Evolutionary conservation across 2,888 invertebrate species (phyloP).

Genomic region (Melolontha melolontha): DNA sequence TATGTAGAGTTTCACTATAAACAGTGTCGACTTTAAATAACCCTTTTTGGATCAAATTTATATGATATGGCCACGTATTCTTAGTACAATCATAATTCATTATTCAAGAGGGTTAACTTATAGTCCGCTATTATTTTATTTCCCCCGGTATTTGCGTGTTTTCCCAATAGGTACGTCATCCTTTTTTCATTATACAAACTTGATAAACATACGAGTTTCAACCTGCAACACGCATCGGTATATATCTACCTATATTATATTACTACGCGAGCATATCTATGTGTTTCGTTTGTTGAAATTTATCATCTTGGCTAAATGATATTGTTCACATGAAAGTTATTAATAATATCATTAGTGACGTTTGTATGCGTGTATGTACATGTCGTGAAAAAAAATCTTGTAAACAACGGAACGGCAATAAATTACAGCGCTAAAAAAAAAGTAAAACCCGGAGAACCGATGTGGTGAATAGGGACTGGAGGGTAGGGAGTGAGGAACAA

Average conservation of each 20-base stretch:
- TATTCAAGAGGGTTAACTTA: not conserved
- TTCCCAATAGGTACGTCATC: slow-evolving; percentile 14
- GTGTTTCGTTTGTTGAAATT: slow-evolving; percentile 24
- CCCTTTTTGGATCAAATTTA: too few species aligned
- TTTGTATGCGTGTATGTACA: slow-evolving; percentile 3
- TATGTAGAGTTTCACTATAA: too few species aligned
- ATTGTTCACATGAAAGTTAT: slow-evolving; percentile 32
- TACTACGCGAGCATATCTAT: slow-evolving; percentile 19
- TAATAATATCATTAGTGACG: slow-evolving; percentile 37
- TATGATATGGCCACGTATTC: not conserved
- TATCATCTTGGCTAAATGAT: slow-evolving; percentile 26
- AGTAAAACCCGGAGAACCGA: slow-evolving; percentile 25
- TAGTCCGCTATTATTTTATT: slow-evolving; percentile 5
- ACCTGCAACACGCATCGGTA: slow-evolving; percentile 35
- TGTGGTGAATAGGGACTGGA: too few species aligned
- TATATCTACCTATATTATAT: slow-evolving; percentile 1
- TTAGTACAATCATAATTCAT: not conserved
- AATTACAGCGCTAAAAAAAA: slow-evolving; percentile 25
- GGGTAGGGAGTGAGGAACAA: slow-evolving; percentile 7
- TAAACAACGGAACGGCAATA: slow-evolving; percentile 33
- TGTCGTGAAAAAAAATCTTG: slow-evolving; percentile 35
- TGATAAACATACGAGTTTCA: slow-evolving; percentile 26
- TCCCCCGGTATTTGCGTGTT: slow-evolving; percentile 27
- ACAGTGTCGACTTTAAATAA: too few species aligned
- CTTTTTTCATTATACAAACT: slow-evolving; percentile 20